Evolutionary conservation across 2,888 invertebrate genomes (phyloP), one percentile per base, ranked within the genome.

Genomic region (Dioctria linearis): DNA sequence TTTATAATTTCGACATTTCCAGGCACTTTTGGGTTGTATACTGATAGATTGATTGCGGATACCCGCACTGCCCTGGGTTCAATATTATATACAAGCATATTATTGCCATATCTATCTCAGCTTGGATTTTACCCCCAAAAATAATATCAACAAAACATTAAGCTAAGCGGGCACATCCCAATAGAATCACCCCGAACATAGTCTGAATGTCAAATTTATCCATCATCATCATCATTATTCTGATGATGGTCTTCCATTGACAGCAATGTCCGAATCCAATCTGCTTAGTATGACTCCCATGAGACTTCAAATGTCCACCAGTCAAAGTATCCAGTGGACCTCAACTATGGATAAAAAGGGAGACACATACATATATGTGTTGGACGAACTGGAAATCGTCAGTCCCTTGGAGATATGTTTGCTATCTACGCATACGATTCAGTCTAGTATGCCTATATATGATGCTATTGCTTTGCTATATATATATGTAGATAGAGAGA

Each of bases 151-250:
- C 66, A 54, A 66, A 54, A 66, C 78, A 78, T 78, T 78, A 66
- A 78, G 65, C 78, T 67, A 78, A 78, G 78, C 57, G 65, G 65
- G 78, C 78, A 78, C 67, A 78, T 78, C 78, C 78, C 78, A 78
- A 13, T 37, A 57, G 78, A 78, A 67, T 78, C 78, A 46, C 46
- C 66, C 65, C 66, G 65, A 66, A 67, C 66, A 67, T 66, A 66
- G 25, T 57, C 67, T 43, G 80, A 80, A 80, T 79, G 80, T 81
- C 80, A 82, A 82, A 82, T 82, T 82, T 82, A 82, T 82, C 82
- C 81, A 80, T 82, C 82, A 82, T 81, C 82, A 82, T 82, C 82
- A 79, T 81, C 82, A 79, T 81, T 82, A 82, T 81, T 82, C 82
- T 66, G 79, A 82, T 82, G 82, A 82, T 82, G 80, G 82, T 80